phyloP scores from a whole-genome alignment of 2,888 invertebrate species.

The Clitarchus hookeri region DNA sequence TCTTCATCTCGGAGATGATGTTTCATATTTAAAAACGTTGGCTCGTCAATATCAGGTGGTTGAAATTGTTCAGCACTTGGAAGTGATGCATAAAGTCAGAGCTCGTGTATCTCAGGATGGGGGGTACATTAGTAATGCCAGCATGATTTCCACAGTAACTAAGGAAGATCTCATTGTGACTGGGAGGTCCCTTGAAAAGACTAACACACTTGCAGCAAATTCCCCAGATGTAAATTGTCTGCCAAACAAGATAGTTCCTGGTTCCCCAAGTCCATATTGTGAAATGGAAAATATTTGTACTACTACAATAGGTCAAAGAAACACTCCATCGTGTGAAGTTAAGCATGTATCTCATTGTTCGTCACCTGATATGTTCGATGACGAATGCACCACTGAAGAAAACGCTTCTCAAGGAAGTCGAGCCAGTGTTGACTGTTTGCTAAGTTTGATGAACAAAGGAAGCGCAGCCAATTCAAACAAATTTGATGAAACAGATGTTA shows the following conservation, averaged over 20 bases:
- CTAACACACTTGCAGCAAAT: neutral
- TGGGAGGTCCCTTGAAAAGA: neutral
- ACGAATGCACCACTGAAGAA: constrained; percentile 29
- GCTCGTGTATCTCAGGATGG: neutral
- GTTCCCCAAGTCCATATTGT: neutral
- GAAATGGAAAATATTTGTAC: neutral
- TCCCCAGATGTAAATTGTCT: neutral
- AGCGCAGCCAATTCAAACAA: neutral
- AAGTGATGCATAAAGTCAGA: constrained; percentile 25
- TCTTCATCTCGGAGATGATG: constrained; percentile 42
- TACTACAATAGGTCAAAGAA: neutral
- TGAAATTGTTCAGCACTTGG: constrained; percentile 49
- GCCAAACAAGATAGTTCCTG: too few relatives aligned
- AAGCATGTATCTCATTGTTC: neutral
- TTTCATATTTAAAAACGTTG: constrained; percentile 46
- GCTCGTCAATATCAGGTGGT: constrained; percentile 50
- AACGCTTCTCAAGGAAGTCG: constrained; percentile 12
- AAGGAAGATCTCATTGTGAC: neutral
- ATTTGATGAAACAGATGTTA: neutral
- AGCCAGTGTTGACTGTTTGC: constrained; percentile 22
- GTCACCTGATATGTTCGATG: constrained; percentile 49
- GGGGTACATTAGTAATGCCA: neutral
- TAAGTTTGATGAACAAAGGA: constrained; percentile 21
- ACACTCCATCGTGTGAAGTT: neutral
- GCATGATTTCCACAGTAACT: neutral